Percentiles rank a stretch among this genome's conserved stretches.
Conservation (phyloP, 2,797 vertebrate genomes). For the Sciurus vulgaris region DNA sequence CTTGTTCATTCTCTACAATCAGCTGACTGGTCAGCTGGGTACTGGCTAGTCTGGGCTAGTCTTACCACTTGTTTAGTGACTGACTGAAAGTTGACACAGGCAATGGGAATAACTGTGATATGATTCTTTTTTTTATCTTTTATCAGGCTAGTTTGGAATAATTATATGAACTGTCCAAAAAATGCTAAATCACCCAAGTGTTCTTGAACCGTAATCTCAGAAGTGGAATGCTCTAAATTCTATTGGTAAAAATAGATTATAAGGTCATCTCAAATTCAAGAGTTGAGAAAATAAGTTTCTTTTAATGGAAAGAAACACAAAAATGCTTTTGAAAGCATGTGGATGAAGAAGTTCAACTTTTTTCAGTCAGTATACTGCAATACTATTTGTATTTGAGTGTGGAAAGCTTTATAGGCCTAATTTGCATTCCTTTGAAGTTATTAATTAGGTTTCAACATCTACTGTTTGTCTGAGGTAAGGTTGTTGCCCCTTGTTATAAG, state of each 20-base stretch:
- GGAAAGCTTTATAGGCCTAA: not conserved
- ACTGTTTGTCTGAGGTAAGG: slow-evolving; percentile 27
- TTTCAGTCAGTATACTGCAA: not conserved
- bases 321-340: not conserved
- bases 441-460: not conserved
- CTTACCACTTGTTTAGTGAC: not conserved
- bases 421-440: not conserved
- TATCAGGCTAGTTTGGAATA: not conserved
- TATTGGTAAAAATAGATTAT: not conserved
- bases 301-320: not conserved
- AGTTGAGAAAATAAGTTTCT: not conserved
- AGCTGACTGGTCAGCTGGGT: not conserved
- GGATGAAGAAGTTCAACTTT: not conserved
- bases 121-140: not conserved
- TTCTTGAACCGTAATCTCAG: not conserved
- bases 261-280: not conserved
- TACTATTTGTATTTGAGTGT: not conserved
- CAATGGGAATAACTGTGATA: not conserved
- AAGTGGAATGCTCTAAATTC: not conserved
- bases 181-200: not conserved
- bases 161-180: not conserved
- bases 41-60: not conserved
- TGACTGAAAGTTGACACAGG: not conserved
- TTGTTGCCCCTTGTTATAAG: not conserved
- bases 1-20: not conserved